Conservation (phyloP, 1,140 invertebrate genomes). For the Drosophila repletoides region DNA sequence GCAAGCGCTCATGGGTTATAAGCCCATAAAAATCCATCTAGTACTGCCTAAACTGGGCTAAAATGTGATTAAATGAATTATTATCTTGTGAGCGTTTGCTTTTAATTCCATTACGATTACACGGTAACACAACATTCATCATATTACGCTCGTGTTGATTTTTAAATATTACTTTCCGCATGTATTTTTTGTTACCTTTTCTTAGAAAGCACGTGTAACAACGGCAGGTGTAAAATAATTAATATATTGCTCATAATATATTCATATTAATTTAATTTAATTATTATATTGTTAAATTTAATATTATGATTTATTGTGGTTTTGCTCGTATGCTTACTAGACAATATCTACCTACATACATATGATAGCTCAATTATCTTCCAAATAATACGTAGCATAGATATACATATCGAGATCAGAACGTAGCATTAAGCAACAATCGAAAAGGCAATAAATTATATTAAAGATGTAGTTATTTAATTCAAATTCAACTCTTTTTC, state of each 20-base stretch:
- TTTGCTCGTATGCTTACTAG: conserved; percentile 63
- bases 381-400: conserved; percentile 68
- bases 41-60: conserved; percentile 34
- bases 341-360: conserved; percentile 39
- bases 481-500: conserved; percentile 10
- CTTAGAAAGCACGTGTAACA: conserved; percentile 31
- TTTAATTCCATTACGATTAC: conserved; percentile 75
- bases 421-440: conserved; percentile 65
- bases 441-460: conserved; percentile 73
- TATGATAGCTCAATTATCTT: conserved; percentile 71
- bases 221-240: conserved; percentile 20
- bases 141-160: conserved; percentile 71
- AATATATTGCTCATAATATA: conserved; percentile 42
- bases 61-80: no score
- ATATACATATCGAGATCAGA: conserved; percentile 64
- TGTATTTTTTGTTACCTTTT: conserved; percentile 74
- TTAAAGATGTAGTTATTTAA: conserved; percentile 52
- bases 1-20: conserved; percentile 35
- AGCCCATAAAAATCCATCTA: conserved; percentile 6
- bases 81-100: conserved; percentile 31
- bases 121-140: conserved; percentile 55
- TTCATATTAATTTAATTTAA: conserved; percentile 40
- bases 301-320: conserved; percentile 58
- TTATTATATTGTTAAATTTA: conserved; percentile 34
- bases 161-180: conserved; percentile 75